A percentile compares a stretch with the other conserved stretches of the same genome.
Conservation (phyloP, 2,797 vertebrate species). For the Nothura maculosa region DNA sequence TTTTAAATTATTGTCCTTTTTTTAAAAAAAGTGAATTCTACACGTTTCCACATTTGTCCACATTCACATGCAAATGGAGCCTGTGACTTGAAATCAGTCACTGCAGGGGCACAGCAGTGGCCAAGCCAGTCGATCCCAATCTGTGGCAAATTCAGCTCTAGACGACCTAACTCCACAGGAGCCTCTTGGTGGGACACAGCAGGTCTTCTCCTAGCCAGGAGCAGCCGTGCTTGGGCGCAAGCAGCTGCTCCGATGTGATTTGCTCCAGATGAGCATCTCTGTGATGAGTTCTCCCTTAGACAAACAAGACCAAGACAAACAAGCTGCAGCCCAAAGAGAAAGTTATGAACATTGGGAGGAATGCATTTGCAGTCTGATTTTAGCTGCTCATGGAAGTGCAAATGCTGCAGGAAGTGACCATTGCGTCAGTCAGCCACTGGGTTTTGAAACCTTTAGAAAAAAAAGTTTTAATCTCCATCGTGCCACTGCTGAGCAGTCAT, state of each 20-base stretch:
- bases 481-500: neutral
- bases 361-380: accelerated
- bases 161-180: neutral
- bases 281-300: neutral
- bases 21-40: neutral
- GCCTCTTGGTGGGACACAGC: neutral
- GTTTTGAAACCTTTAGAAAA: neutral
- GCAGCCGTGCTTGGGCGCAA: neutral
- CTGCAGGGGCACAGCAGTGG: neutral
- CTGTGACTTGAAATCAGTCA: neutral
- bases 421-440: neutral
- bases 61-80: neutral
- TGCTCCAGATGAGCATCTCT: neutral
- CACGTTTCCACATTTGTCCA: neutral
- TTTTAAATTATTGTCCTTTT: neutral
- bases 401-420: neutral
- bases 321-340: neutral
- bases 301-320: neutral
- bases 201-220: neutral
- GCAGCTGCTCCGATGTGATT: neutral
- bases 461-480: too few species aligned
- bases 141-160: neutral
- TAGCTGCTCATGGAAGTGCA: neutral
- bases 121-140: neutral
- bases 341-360: neutral